These are phyloP conservation scores for Megastigmus dorsalis DNA, from an alignment of 2,888 invertebrate species.

Conservation along the genomic window DNA sequence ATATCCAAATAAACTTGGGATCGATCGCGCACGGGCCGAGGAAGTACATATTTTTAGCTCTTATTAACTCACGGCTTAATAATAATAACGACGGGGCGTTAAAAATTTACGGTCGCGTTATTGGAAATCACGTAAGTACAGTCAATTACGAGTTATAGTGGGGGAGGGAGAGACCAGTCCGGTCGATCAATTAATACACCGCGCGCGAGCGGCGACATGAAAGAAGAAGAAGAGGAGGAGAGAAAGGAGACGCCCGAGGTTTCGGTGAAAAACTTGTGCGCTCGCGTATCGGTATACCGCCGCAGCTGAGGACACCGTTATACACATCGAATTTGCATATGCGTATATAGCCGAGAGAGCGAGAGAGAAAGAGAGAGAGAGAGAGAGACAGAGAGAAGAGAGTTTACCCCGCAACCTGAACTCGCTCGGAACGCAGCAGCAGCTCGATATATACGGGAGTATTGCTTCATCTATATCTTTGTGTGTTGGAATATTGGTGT, in stretches of 20 bases:
- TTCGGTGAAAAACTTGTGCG: not conserved
- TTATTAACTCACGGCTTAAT: too few species aligned
- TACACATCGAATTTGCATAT: constrained; percentile 50
- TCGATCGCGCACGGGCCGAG: too few species aligned
- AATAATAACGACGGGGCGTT: too few species aligned
- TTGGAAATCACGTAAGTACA: constrained; percentile 16
- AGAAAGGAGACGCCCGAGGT: not conserved
- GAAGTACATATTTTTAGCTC: too few species aligned
- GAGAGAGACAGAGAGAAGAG: too few species aligned
- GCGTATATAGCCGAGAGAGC: not conserved
- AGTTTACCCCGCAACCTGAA: constrained; percentile 19
- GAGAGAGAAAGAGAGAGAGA: not conserved
- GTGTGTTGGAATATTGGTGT: too few species aligned
- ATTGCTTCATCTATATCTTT: too few species aligned
- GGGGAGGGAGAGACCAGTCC: too few species aligned
- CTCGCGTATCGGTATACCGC: not conserved
- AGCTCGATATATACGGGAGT: too few species aligned
- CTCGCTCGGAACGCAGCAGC: not conserved
- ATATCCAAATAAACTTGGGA: too few species aligned
- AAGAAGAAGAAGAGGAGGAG: not conserved
- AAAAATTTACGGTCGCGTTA: constrained; percentile 4
- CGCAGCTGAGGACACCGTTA: constrained; percentile 41
- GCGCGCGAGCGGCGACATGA: constrained; percentile 42
- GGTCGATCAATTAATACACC: constrained; percentile 30
- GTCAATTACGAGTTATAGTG: constrained; percentile 25